These are phyloP conservation scores for Drosophila nikananu DNA, from an alignment of 1,140 invertebrate genomes.

Conservation along the genomic window DNA sequence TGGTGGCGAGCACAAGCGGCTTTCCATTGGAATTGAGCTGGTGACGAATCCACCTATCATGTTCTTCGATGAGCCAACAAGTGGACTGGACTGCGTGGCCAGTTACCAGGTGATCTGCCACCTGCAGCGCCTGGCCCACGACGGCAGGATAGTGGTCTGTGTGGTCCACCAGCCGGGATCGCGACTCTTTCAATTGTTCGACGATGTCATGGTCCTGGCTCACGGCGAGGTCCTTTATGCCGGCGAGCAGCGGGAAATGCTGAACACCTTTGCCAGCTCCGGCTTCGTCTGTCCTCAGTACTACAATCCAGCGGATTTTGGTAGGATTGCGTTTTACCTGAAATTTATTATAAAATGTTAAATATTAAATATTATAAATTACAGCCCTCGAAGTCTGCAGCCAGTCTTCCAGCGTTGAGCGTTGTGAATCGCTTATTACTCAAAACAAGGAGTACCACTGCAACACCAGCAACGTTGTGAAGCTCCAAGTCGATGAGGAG, in stretches of 20 bases:
- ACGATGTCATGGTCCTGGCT: slow-evolving; percentile 88
- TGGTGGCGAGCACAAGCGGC: slow-evolving; percentile 93
- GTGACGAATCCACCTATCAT: slow-evolving; percentile 92
- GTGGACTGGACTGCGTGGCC: slow-evolving; percentile 91
- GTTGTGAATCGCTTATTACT: slow-evolving; percentile 55
- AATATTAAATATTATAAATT: background rate
- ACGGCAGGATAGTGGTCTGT: slow-evolving; percentile 92
- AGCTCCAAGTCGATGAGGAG: slow-evolving; percentile 55
- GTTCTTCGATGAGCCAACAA: slow-evolving; percentile 90
- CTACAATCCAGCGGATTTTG: slow-evolving; percentile 90
- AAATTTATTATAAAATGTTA: background rate
- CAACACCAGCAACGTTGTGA: slow-evolving; percentile 23
- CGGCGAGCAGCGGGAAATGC: slow-evolving; percentile 87
- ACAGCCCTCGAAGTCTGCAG: slow-evolving; percentile 74
- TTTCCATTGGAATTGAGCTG: slow-evolving; percentile 94
- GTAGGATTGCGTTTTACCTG: slow-evolving; percentile 19
- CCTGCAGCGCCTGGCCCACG: slow-evolving; percentile 89
- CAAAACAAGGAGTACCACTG: slow-evolving; percentile 55
- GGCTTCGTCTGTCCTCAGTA: slow-evolving; percentile 88
- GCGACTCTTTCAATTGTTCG: slow-evolving; percentile 90
- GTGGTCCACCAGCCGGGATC: slow-evolving; percentile 96
- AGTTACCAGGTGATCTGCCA: slow-evolving; percentile 90
- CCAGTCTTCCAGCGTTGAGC: slow-evolving; percentile 53
- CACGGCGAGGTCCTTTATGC: slow-evolving; percentile 88
- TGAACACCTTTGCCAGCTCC: slow-evolving; percentile 86